Conservation (phyloP, 2,113 vertebrate species). For the Malaclemys terrapin region DNA sequence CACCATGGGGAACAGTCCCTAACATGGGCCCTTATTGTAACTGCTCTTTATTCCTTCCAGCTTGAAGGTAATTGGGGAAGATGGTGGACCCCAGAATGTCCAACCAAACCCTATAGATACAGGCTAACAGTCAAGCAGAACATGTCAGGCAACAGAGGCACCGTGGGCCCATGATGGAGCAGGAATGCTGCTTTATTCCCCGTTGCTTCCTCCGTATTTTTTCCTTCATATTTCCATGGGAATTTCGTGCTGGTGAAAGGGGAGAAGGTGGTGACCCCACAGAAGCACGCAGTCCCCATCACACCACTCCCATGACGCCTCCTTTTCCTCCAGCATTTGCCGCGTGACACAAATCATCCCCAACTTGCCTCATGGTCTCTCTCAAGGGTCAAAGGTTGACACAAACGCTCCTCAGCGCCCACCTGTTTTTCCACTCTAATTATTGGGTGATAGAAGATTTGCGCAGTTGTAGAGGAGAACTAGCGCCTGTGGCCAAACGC, state of each 20-base stretch:
- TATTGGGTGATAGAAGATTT: too few relatives aligned
- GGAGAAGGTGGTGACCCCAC: too few relatives aligned
- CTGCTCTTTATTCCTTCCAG: not conserved
- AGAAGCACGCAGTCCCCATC: not conserved
- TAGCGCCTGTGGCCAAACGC: too few relatives aligned
- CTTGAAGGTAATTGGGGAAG: not conserved
- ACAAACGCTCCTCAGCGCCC: too few relatives aligned
- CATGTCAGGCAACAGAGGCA: not conserved
- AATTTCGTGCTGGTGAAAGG: too few relatives aligned
- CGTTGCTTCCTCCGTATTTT: too few relatives aligned
- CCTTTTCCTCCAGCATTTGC: not conserved
- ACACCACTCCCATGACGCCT: not conserved
- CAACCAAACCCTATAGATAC: not conserved
- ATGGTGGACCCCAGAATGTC: not conserved
- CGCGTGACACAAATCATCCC: rapidly evolving
- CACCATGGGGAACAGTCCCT: not conserved
- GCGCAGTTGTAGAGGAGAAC: too few relatives aligned
- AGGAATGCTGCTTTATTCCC: not conserved
- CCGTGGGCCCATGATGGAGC: not conserved
- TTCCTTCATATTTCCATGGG: too few relatives aligned
- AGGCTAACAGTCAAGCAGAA: not conserved
- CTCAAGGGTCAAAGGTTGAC: too few relatives aligned
- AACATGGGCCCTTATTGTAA: not conserved
- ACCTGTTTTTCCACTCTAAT: too few relatives aligned
- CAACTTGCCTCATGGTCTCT: not conserved